Evolutionary conservation across 2,113 vertebrate species (phyloP), one percentile per base, ranked within the genome.

Genomic region (Psettodes erumei): DNA sequence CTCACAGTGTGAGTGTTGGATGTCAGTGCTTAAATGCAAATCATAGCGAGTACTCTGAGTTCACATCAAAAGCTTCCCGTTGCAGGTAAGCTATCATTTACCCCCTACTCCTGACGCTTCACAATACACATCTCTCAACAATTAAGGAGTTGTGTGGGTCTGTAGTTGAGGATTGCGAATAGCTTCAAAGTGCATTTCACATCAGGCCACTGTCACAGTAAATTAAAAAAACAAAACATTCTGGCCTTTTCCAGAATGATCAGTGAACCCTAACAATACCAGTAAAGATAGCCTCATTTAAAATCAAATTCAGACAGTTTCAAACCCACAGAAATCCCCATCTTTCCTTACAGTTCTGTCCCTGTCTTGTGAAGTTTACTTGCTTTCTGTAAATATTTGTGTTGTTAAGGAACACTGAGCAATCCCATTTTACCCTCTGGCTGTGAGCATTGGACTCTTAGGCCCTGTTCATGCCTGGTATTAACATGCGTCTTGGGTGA

Each of bases 41-140:
- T 83, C 40, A 54, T 33, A 53, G 53, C 0, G 19, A 77, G 72
- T 33, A 68, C 45, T 84, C 28, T 47, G 71, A 80, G 33, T 35
- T 65, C 12, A 83, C 78, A 87, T 87, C 84, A 89, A 87, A 91
- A 76, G 73, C 83, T 86, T 88, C 86, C 79, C 88, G 78, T 86
- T 61, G 69, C 79, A 83, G 77, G 74, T 83, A 82, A 76, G 71
- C 33, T 50, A 64, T 79, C 68, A 68, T 77, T 89, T 63, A 58
- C 51, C 28, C 30, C 37, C 43, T 23, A 27, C 37, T n/a, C 30
- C 16, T 53, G 19, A 73, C 40, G 18, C 85, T 15, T 66, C 37
- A 61, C 87, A 91, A 90, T 90, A 84, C 73, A 11, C 89, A 85
- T 89, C 79, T 69, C 56, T 67, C 13, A 43, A 56, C 75, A 84